Evolutionary conservation across 2,888 invertebrate species (phyloP).

Genomic region (Sabatieria punctata): DNA sequence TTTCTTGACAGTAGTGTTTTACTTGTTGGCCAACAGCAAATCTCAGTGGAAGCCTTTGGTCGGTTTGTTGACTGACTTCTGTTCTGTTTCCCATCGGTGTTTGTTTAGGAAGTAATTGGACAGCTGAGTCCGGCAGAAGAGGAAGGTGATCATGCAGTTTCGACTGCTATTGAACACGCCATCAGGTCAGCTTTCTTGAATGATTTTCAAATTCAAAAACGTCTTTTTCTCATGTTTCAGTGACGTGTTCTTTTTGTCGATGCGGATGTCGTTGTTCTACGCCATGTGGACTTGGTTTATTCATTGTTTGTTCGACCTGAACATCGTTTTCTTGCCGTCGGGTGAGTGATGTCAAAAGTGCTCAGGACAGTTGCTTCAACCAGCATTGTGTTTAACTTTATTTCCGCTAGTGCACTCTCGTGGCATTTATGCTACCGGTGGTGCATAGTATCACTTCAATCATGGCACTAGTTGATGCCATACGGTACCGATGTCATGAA

Average conservation of each 20-base stretch:
- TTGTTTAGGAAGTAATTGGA: constrained; percentile 45
- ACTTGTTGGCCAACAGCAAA: constrained; percentile 68
- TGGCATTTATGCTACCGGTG: too few relatives aligned
- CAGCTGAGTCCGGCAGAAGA: neutral
- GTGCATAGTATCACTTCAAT: too few relatives aligned
- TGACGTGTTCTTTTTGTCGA: constrained; percentile 83
- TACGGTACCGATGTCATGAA: too few relatives aligned
- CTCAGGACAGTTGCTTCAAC: too few relatives aligned
- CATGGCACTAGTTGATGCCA: too few relatives aligned
- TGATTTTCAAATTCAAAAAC: neutral
- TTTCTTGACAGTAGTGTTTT: constrained; percentile 89
- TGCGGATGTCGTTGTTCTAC: constrained; percentile 91
- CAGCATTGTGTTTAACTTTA: too few relatives aligned
- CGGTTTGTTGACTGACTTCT: constrained; percentile 42
- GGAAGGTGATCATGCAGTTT: constrained; percentile 34
- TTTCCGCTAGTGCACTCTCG: too few relatives aligned
- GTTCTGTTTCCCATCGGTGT: constrained; percentile 45
- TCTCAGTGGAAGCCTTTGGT: constrained; percentile 81
- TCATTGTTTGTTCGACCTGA: constrained; percentile 76
- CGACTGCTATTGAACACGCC: constrained; percentile 37
- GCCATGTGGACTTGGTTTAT: constrained; percentile 96
- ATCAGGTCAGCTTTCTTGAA: constrained; percentile 30
- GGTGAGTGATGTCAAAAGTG: too few relatives aligned
- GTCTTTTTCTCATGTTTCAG: constrained; percentile 36
- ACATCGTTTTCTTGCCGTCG: constrained; percentile 85